phyloP scores from a whole-genome alignment of 2,797 vertebrate species.

The Sebastes hubbsi region DNA sequence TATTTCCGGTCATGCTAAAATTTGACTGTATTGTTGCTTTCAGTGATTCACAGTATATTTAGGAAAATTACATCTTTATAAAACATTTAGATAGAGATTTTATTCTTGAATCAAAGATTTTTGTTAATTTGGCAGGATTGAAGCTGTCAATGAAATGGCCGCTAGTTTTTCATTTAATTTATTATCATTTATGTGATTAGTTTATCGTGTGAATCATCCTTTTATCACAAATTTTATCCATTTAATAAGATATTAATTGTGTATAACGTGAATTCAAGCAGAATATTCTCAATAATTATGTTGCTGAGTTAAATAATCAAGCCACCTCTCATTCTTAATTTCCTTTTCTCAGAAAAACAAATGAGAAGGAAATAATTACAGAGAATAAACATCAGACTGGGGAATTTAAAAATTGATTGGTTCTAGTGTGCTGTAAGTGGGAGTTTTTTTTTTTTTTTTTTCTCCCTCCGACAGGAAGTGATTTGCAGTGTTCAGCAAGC shows the following conservation, averaged over 20 bases:
- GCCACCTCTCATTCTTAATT: slow-evolving; percentile 44
- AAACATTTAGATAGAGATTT: slow-evolving; percentile 14
- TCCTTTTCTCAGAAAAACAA: slow-evolving; percentile 57
- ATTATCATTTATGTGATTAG: not conserved
- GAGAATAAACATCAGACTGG: slow-evolving; percentile 84
- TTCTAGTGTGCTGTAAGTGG: slow-evolving; percentile 94
- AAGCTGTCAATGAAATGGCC: slow-evolving; percentile 12
- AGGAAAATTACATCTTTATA: not conserved
- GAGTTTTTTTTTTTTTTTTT: slow-evolving; percentile 84
- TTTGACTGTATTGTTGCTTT: slow-evolving; percentile 21
- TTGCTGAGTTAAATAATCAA: slow-evolving; percentile 32
- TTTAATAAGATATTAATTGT: not conserved
- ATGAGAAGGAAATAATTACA: slow-evolving; percentile 61
- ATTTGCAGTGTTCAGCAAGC: slow-evolving; percentile 98
- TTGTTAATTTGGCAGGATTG: not conserved
- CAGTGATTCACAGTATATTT: slow-evolving; percentile 3
- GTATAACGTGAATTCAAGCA: not conserved
- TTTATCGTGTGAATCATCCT: slow-evolving; percentile 5
- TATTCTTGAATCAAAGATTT: slow-evolving; percentile 4
- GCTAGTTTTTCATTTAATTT: slow-evolving; percentile 17
- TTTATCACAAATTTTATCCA: not conserved
- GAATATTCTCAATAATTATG: not conserved
- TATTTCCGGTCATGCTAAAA: slow-evolving; percentile 23
- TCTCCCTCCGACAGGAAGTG: slow-evolving; percentile 96
- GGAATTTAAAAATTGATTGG: slow-evolving; percentile 95